Conservation (phyloP, 2,888 invertebrate species). For the Craniophora ligustri region DNA sequence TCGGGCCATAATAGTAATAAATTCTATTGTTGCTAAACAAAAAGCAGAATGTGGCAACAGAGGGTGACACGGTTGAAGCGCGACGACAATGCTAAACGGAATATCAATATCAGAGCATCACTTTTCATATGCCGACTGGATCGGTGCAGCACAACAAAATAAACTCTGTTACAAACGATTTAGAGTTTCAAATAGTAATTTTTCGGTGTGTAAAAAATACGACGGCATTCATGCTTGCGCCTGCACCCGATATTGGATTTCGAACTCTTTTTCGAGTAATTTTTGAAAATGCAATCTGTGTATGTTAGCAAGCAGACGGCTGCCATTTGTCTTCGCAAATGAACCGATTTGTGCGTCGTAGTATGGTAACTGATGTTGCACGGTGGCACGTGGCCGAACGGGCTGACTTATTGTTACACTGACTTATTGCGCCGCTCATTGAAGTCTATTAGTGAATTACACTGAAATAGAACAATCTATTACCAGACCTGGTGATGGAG, state of each 20-base stretch:
- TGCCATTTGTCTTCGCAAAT: slow-evolving; percentile 86
- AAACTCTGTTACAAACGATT: slow-evolving; percentile 42
- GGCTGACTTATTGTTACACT: slow-evolving; percentile 78
- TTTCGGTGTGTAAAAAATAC: slow-evolving; percentile 61
- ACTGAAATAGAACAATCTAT: slow-evolving; percentile 55
- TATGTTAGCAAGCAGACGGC: slow-evolving; percentile 74
- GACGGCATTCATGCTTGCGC: slow-evolving; percentile 56
- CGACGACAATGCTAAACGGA: slow-evolving; percentile 68
- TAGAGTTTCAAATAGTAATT: slow-evolving; percentile 48
- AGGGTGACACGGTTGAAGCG: slow-evolving; percentile 72
- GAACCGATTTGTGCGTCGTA: slow-evolving; percentile 86
- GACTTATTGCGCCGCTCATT: slow-evolving; percentile 77
- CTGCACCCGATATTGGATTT: slow-evolving; percentile 75
- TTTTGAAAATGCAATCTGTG: slow-evolving; percentile 81
- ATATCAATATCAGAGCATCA: slow-evolving; percentile 70
- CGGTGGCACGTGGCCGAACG: slow-evolving; percentile 74
- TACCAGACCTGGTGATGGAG: slow-evolving; percentile 36
- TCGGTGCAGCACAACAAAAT: slow-evolving; percentile 43
- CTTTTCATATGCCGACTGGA: slow-evolving; percentile 65
- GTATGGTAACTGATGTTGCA: slow-evolving; percentile 84
- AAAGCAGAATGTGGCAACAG: slow-evolving; percentile 67
- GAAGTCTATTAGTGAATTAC: slow-evolving; percentile 77
- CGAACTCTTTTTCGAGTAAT: slow-evolving; percentile 78
- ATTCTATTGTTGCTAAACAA: slow-evolving; percentile 76
- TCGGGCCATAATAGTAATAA: slow-evolving; percentile 63